Conservation (phyloP, 2,888 invertebrate species). For the Acleris holmiana region DNA sequence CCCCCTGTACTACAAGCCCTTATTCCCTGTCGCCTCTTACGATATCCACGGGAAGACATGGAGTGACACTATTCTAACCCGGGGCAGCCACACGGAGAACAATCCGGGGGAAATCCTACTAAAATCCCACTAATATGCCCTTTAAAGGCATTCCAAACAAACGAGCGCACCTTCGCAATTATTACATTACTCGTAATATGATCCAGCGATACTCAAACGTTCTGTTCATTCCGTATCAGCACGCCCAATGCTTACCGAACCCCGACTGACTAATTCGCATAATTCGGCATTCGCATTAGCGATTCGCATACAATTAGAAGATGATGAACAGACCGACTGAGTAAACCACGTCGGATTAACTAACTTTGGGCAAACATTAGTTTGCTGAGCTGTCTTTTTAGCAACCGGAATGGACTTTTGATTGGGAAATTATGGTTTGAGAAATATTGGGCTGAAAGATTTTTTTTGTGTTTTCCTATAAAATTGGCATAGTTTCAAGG, state of each 20-base stretch:
- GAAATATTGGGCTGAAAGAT: background rate
- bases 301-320: slow-evolving; percentile 66
- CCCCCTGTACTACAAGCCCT: too few species aligned
- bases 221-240: background rate
- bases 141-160: too few species aligned
- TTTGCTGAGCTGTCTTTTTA: slow-evolving; percentile 42
- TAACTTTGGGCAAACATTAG: slow-evolving; percentile 53
- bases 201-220: background rate
- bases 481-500: too few species aligned
- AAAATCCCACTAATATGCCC: too few species aligned
- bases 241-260: slow-evolving; percentile 10
- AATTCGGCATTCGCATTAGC: slow-evolving; percentile 49
- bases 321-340: slow-evolving; percentile 54
- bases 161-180: too few species aligned
- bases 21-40: too few species aligned
- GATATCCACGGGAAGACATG: too few species aligned
- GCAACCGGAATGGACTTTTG: slow-evolving; percentile 14
- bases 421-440: background rate
- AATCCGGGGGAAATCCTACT: too few species aligned
- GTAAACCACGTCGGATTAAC: slow-evolving; percentile 54
- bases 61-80: too few species aligned
- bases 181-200: too few species aligned
- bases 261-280: slow-evolving; percentile 29
- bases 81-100: too few species aligned
- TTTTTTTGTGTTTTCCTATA: background rate